phyloP scores from a whole-genome alignment of 2,888 invertebrate genomes.

The Ametastegia equiseti region DNA sequence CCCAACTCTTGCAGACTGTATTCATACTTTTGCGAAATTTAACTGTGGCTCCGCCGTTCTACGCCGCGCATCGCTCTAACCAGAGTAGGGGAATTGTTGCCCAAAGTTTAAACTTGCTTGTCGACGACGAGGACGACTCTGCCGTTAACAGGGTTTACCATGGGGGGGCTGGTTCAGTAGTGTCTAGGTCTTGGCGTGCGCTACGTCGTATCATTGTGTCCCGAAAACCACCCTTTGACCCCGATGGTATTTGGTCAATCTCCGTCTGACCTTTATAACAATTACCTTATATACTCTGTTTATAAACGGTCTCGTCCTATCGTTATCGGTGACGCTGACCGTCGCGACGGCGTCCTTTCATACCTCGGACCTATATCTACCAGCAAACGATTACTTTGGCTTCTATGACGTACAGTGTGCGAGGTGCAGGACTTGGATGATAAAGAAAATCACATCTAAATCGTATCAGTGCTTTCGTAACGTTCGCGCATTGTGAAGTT shows the following conservation, averaged over 20 bases:
- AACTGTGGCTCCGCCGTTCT: slow-evolving; percentile 35
- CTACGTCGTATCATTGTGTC: slow-evolving; percentile 65
- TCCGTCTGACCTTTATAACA: background rate
- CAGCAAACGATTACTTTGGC: background rate
- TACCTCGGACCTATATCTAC: background rate
- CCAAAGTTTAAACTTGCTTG: slow-evolving; percentile 76
- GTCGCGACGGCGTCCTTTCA: background rate
- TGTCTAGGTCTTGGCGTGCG: slow-evolving; percentile 74
- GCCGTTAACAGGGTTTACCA: slow-evolving; percentile 75
- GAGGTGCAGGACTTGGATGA: background rate
- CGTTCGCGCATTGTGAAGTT: slow-evolving; percentile 26
- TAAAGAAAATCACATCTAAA: background rate
- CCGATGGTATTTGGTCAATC: slow-evolving; percentile 16
- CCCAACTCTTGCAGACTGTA: slow-evolving; percentile 31
- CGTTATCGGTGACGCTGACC: background rate
- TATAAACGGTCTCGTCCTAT: background rate
- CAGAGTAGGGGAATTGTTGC: slow-evolving; percentile 71
- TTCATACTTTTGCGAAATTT: slow-evolving; percentile 47
- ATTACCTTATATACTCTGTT: background rate
- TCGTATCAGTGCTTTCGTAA: slow-evolving; percentile 3
- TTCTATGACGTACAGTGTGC: slow-evolving; percentile 1
- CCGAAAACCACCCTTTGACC: background rate
- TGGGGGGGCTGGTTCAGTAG: slow-evolving; percentile 74
- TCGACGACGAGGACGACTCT: slow-evolving; percentile 64
- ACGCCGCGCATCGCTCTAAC: slow-evolving; percentile 40